phyloP scores from a whole-genome alignment of 2,113 vertebrate genomes.

The Dromiciops gliroides region DNA sequence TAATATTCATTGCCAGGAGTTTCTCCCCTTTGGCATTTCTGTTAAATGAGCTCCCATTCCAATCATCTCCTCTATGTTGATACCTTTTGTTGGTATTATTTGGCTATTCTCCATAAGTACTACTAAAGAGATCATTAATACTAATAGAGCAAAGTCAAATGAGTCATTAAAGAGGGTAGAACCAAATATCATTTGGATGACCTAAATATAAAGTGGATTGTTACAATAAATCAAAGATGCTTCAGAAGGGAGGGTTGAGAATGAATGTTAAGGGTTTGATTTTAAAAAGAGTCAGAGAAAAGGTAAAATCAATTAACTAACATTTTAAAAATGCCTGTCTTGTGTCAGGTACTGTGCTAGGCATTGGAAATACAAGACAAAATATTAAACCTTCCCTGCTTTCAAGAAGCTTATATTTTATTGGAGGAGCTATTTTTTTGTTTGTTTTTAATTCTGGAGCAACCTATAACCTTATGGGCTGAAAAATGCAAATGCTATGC shows the following conservation, averaged over 20 bases:
- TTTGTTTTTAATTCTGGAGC: constrained; percentile 2
- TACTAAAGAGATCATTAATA: neutral
- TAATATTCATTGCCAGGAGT: constrained; percentile 2
- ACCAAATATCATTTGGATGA: neutral
- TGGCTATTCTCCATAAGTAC: neutral
- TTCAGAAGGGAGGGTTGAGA: neutral
- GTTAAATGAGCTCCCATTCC: neutral
- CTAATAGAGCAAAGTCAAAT: neutral
- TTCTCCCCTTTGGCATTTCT: neutral
- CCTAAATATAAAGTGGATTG: neutral
- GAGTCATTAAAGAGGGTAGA: neutral
- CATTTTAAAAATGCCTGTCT: neutral
- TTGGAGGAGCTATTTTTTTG: neutral
- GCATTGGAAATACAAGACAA: neutral
- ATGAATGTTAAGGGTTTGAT: neutral
- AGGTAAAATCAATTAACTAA: constrained; percentile 6
- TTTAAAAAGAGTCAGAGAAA: constrained; percentile 26
- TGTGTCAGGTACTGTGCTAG: neutral
- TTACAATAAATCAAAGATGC: neutral
- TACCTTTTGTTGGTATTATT: neutral
- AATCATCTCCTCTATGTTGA: neutral
- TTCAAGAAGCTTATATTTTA: neutral
- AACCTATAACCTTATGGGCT: constrained; percentile 12
- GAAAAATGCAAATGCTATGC: no score
- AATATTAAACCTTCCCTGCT: neutral